Percentiles rank a stretch among this genome's conserved stretches.
Evolutionary conservation across 2,888 invertebrate species (phyloP).

Genomic region (Pandemis heparana): DNA sequence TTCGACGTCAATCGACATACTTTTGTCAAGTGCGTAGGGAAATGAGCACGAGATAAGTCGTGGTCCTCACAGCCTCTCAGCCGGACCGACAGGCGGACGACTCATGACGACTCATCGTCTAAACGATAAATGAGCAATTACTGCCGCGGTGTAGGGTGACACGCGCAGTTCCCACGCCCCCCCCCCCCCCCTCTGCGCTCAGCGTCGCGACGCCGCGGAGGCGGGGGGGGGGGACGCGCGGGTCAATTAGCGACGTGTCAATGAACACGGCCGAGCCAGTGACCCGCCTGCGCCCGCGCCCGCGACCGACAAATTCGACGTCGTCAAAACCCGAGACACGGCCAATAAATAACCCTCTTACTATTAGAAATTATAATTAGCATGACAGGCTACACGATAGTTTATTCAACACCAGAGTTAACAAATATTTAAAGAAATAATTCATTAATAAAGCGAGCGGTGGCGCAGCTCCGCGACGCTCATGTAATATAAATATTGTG

Average conservation of each 20-base stretch:
- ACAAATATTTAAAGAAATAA: constrained; percentile 43
- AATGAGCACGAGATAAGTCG: constrained; percentile 1
- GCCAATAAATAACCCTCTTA: constrained; percentile 34
- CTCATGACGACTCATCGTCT: constrained; percentile 22
- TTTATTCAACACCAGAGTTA: constrained; percentile 40
- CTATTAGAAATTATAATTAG: constrained; percentile 42
- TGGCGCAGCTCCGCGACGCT: constrained; percentile 10
- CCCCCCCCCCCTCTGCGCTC: neutral
- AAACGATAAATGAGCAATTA: constrained; percentile 36
- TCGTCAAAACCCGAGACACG: neutral
- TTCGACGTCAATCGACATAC: constrained; percentile 9
- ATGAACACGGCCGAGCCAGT: constrained; percentile 21
- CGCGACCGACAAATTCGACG: neutral
- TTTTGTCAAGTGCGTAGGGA: constrained; percentile 12
- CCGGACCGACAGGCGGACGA: constrained; percentile 3
- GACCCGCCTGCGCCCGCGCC: constrained; percentile 2
- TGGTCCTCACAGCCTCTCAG: neutral
- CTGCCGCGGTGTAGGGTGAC: constrained; percentile 40
- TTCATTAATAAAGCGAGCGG: constrained; percentile 37
- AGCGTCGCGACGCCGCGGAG: constrained; percentile 3
- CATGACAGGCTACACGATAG: constrained; percentile 41
- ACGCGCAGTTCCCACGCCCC: constrained; percentile 40
- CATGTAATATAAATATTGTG: constrained; percentile 41
- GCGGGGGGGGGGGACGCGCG: neutral
- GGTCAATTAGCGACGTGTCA: constrained; percentile 37